Percentiles rank a stretch among this genome's conserved stretches.
phyloP scores from a whole-genome alignment of 2,113 vertebrate genomes.

The human region GRCh38 chr12:39617501-39618000 shows the following conservation, averaged over 20 bases:
- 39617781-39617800: constrained; percentile 34
- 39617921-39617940: constrained; percentile 45
- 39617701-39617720: constrained; percentile 37
- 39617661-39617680: not conserved
- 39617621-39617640: constrained; percentile 57
- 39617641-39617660: not conserved
- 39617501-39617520: constrained; percentile 4
- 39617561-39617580: constrained; percentile 54
- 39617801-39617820: constrained; percentile 10
- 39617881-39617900: constrained; percentile 19
- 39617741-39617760: not conserved
- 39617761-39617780: constrained; percentile 63
- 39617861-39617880: constrained; percentile 5
- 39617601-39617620: constrained; percentile 59
- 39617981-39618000: not conserved
- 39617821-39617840: not conserved
- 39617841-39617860: not conserved
- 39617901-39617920: not conserved
- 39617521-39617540: not conserved
- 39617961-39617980: constrained; percentile 50
- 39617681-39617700: constrained; percentile 12
- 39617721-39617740: constrained; percentile 16
- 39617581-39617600: not conserved
- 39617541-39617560: constrained; percentile 56
- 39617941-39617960: constrained; percentile 8